Conservation (phyloP, 2,113 vertebrate species). For the Blennius ocellaris region DNA sequence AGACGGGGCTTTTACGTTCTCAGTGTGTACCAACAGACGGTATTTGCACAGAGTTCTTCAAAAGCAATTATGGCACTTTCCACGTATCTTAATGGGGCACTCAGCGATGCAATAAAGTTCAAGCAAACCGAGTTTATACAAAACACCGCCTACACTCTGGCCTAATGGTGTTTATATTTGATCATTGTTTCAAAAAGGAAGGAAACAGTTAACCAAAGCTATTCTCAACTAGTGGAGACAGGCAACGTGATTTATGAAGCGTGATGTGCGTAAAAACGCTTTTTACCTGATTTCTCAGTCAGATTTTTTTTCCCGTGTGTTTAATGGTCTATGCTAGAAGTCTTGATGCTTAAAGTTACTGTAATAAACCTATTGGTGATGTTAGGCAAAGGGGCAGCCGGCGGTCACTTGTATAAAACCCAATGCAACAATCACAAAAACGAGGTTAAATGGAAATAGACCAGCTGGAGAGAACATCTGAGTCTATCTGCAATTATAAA, state of each 20-base stretch:
- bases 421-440: constrained; percentile 67
- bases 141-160: constrained; percentile 61
- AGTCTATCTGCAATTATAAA: constrained; percentile 38
- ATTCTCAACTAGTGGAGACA: constrained; percentile 59
- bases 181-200: constrained; percentile 80
- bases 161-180: constrained; percentile 86
- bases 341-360: constrained; percentile 25
- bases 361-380: constrained; percentile 40
- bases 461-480: constrained; percentile 34
- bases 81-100: constrained; percentile 82
- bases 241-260: constrained; percentile 80
- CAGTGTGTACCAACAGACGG: constrained; percentile 27
- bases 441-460: constrained; percentile 10
- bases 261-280: constrained; percentile 66
- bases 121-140: constrained; percentile 76
- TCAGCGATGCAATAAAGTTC: constrained; percentile 81
- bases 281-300: constrained; percentile 62
- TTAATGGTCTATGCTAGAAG: constrained; percentile 67
- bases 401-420: constrained; percentile 55
- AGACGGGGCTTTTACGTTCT: constrained; percentile 24
- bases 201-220: constrained; percentile 78
- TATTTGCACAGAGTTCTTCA: constrained; percentile 77
- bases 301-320: constrained; percentile 24
- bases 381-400: background rate
- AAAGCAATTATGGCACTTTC: constrained; percentile 77